phyloP scores from a whole-genome alignment of 2,888 invertebrate species.

The Erebia ligea region DNA sequence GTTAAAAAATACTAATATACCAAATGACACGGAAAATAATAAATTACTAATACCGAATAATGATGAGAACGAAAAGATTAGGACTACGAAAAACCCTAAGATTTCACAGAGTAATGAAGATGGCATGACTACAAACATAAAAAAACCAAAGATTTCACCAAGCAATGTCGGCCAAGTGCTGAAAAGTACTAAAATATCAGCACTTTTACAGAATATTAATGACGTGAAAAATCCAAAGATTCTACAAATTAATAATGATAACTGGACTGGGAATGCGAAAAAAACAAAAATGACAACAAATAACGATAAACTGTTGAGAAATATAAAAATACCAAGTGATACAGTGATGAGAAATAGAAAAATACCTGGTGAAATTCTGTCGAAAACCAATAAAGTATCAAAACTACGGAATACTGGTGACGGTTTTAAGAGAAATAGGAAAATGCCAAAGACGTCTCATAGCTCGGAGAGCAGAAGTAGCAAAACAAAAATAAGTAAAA shows the following conservation, averaged over 20 bases:
- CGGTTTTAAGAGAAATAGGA: neutral
- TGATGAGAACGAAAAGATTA: neutral
- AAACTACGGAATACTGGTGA: neutral
- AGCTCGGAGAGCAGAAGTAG: slow-evolving; percentile 13
- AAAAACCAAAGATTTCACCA: neutral
- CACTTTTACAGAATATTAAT: neutral
- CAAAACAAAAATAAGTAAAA: slow-evolving; percentile 31
- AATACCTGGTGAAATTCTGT: neutral
- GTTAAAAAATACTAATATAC: slow-evolving; percentile 37
- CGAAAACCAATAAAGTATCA: neutral
- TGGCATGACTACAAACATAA: neutral
- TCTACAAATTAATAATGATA: neutral
- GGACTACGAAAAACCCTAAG: neutral
- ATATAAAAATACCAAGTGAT: slow-evolving; percentile 4
- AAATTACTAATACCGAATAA: neutral
- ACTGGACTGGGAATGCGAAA: neutral
- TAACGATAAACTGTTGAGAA: neutral
- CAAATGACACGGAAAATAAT: slow-evolving; percentile 3
- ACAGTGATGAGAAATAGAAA: neutral
- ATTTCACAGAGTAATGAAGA: slow-evolving; percentile 18
- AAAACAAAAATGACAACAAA: neutral
- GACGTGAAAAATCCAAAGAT: neutral
- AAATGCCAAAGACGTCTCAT: slow-evolving; percentile 1
- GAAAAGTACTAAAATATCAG: slow-evolving; percentile 38
- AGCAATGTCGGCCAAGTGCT: neutral